phyloP scores from a whole-genome alignment of 23 tunicate genomes.

The Pegea sp. region DNA sequence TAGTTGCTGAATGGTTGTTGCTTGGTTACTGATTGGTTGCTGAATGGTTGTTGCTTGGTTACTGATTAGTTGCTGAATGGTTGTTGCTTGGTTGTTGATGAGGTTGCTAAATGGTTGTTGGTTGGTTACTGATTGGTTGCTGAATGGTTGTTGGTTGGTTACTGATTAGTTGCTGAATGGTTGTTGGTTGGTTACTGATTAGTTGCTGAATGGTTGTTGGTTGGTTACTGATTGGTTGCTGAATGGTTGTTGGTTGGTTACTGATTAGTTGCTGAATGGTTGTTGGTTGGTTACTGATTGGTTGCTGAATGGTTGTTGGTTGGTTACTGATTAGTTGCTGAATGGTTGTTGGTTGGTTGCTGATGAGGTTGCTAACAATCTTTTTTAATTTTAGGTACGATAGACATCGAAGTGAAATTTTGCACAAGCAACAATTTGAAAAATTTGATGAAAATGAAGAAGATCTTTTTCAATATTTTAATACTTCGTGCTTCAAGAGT shows the following conservation, averaged over 20 bases:
- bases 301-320: neutral
- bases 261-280: neutral
- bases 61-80: no score
- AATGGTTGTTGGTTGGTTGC: no score
- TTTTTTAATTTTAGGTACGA: constrained; percentile 34
- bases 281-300: constrained; percentile 12
- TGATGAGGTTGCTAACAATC: no score
- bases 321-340: no score
- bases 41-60: no score
- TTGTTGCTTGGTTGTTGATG: no score
- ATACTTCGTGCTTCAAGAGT: constrained; percentile 53
- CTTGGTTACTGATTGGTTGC: no score
- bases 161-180: neutral
- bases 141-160: constrained; percentile 12
- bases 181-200: constrained; percentile 13
- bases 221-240: constrained; percentile 1
- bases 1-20: no score
- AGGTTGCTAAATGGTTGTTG: no score
- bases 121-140: constrained; percentile 6
- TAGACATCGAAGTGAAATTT: constrained; percentile 47
- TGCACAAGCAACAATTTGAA: constrained; percentile 50
- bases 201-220: constrained; percentile 1
- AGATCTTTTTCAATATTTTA: constrained; percentile 47
- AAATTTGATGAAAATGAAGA: constrained; percentile 31
- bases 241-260: constrained; percentile 14